Conservation (phyloP, 2,888 invertebrate species). For the Neoitamus cyanurus region DNA sequence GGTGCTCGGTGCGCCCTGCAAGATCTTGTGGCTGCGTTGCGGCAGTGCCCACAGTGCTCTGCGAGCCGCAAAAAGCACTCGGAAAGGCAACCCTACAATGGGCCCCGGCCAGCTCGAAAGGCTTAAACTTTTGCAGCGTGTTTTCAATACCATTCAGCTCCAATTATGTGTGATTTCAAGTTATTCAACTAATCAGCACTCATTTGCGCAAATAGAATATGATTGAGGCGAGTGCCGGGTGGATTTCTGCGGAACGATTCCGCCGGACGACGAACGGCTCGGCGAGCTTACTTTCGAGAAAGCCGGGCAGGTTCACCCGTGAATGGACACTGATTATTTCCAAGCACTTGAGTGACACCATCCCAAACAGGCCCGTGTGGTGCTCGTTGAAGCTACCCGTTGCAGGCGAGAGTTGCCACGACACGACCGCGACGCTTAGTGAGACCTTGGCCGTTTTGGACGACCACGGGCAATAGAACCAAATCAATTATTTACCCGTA, state of each 20-base stretch:
- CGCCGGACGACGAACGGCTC: neutral
- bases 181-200: slow-evolving; percentile 27
- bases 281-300: neutral
- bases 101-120: neutral
- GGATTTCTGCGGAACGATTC: neutral
- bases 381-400: too few species aligned
- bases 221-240: neutral
- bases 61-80: neutral
- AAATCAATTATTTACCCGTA: neutral
- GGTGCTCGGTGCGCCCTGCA: neutral
- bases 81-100: neutral
- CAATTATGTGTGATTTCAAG: slow-evolving; percentile 21
- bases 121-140: neutral
- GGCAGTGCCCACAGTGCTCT: neutral
- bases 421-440: too few species aligned
- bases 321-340: neutral
- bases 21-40: neutral
- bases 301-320: neutral
- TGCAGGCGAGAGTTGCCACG: too few species aligned
- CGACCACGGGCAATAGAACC: neutral
- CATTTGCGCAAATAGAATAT: slow-evolving; percentile 25
- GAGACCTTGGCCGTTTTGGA: too few species aligned
- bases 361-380: neutral
- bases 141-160: slow-evolving; percentile 22
- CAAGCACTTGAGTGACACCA: slow-evolving; percentile 25